Base-by-base conservation (phyloP, 1,140 invertebrate genomes). In the Trachymyrmex septentrionalis region DNA sequence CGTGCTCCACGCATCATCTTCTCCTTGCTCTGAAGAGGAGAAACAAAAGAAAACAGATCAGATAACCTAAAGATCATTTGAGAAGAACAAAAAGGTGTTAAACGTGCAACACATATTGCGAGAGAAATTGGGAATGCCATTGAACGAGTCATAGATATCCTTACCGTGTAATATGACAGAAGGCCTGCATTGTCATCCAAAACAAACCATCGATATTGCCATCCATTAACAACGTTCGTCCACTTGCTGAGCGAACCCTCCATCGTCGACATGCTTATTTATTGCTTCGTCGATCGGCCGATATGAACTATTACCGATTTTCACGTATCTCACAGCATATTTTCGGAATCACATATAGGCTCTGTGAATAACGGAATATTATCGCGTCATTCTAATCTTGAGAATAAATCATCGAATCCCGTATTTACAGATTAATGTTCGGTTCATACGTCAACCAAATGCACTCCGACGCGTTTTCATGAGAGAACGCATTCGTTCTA, bases 171-270 rank as follows among this genome's bases (percentile, higher is more conserved):
- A 96, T 99, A 99, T 21, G 98, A 99, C 57, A 99, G 96, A 61
- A 99, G 96, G 21, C 99, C 99, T 86, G 98, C 98, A 95, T 98
- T 98, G 94, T 99, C 98, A 96, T 99, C 99, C 88, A 99, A 96
- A 87, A 99, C 99, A 96, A 99, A 99, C 98, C 99, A 99, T 81
- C 99, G 97, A 96, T 99, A 99, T 96, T 99, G 99, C 99, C 99
- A 99, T 86, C 99, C 99, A 96, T 99, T 99, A 97, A 99, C 99
- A 90, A 99, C 98, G 97, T 99, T 99, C 84, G 99, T 99, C 99
- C 99, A 99, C 97, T 99, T 99, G 96, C 98, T 99, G 64, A 99
- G 95, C n/a, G 98, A 98, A 88, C 99, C 99, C 96, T 99, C 99
- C 97, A 99, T 97, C 92, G 97, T 97, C 92, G 96, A 95, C 95